phyloP scores from a whole-genome alignment of 2,113 vertebrate genomes.

The Marcusenius ussheri region DNA sequence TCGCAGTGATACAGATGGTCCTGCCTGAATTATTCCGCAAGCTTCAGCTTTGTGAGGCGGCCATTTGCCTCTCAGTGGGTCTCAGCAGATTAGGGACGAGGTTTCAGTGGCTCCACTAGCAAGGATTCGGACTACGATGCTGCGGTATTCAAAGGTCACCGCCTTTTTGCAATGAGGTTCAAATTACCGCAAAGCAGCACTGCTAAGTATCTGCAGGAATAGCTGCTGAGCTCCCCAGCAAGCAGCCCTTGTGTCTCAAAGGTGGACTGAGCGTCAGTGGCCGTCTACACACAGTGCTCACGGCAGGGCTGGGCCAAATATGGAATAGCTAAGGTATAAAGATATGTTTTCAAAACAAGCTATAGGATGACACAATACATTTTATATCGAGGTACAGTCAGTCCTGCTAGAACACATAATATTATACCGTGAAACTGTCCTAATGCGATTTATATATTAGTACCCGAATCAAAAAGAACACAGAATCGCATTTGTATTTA shows the following conservation, averaged over 20 bases:
- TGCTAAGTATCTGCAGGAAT: not conserved
- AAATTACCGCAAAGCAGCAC: not conserved
- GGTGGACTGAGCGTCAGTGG: not conserved
- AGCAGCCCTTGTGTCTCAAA: not conserved
- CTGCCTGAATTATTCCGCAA: not conserved
- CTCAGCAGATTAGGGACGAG: not conserved
- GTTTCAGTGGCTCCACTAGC: too few species aligned
- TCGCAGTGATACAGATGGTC: not conserved
- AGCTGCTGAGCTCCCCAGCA: not conserved
- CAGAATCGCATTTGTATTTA: not conserved
- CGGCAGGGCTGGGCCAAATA: not conserved
- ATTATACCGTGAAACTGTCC: not conserved
- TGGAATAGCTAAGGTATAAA: not conserved
- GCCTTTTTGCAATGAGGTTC: not conserved
- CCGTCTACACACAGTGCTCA: not conserved
- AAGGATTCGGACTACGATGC: not conserved
- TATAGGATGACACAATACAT: not conserved
- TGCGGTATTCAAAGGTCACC: not conserved
- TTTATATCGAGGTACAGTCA: too few species aligned
- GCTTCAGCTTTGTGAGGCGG: too few species aligned
- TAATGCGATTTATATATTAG: not conserved
- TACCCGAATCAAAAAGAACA: not conserved
- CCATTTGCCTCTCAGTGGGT: too few species aligned
- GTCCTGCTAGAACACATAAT: not conserved
- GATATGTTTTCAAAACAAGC: not conserved